Conservation (phyloP, 2,113 vertebrate species). For the Hippolais icterina region DNA sequence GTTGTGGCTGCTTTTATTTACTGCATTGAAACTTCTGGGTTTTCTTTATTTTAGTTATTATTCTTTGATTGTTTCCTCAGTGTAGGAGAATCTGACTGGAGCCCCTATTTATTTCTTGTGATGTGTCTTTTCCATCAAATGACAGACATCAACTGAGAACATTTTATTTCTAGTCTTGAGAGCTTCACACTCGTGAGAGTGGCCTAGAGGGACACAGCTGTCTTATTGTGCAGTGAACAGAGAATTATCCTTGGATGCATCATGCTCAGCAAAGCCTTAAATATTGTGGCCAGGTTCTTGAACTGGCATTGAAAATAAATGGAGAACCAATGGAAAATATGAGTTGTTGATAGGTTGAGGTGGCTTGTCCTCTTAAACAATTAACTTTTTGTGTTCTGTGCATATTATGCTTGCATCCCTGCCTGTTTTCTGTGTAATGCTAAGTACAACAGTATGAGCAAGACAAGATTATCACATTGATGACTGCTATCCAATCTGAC, state of each 20-base stretch:
- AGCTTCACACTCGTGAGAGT: neutral
- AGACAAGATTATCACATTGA: neutral
- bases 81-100: neutral
- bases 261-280: neutral
- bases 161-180: constrained; percentile 29
- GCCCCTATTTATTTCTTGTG: neutral
- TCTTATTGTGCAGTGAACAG: neutral
- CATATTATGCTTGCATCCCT: neutral
- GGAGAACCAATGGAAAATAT: neutral
- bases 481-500: neutral
- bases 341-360: neutral
- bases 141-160: constrained; percentile 2
- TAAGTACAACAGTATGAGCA: neutral
- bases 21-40: neutral
- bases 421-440: neutral
- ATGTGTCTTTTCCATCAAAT: constrained; percentile 3
- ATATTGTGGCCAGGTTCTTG: neutral
- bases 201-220: constrained; percentile 39
- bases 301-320: neutral
- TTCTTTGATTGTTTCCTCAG: neutral
- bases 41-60: neutral
- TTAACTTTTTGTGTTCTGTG: neutral
- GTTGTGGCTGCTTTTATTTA: neutral
- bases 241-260: neutral
- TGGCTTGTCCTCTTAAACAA: neutral